Conservation (phyloP, 2,797 vertebrate species). For the Ibycter americanus region DNA sequence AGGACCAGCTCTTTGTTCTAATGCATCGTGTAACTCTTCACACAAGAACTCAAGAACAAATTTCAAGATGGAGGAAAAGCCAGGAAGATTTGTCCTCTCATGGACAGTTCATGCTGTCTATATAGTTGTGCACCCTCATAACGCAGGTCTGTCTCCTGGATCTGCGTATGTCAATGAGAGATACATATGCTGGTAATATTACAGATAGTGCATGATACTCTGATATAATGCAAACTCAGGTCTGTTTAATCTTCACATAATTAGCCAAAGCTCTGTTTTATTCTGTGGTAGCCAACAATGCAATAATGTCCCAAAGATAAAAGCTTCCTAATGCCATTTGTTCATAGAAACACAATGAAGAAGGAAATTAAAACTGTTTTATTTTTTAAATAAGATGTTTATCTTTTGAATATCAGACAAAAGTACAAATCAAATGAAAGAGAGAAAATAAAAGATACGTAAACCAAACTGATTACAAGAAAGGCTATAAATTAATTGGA, state of each 20-base stretch:
- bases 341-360: background rate
- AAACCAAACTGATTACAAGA: conserved; percentile 26
- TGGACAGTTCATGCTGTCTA: background rate
- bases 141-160: background rate
- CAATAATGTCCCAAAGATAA: background rate
- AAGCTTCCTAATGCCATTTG: background rate
- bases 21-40: background rate
- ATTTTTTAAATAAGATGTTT: background rate
- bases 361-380: background rate
- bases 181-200: background rate
- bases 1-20: background rate
- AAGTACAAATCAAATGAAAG: background rate
- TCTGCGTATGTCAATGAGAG: background rate
- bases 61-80: background rate
- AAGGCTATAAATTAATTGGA: conserved; percentile 21
- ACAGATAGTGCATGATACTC: background rate
- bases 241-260: background rate
- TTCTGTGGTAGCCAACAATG: background rate
- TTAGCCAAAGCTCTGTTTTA: background rate
- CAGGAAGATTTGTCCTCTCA: background rate
- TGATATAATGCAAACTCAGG: background rate
- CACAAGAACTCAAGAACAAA: background rate
- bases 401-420: background rate
- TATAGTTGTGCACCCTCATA: background rate
- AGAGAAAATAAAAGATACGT: background rate